Percentiles rank a stretch among this genome's conserved stretches.
These are phyloP conservation scores for Anhinga rufa DNA, from an alignment of 2,113 vertebrate genomes.

Conservation along the genomic window DNA sequence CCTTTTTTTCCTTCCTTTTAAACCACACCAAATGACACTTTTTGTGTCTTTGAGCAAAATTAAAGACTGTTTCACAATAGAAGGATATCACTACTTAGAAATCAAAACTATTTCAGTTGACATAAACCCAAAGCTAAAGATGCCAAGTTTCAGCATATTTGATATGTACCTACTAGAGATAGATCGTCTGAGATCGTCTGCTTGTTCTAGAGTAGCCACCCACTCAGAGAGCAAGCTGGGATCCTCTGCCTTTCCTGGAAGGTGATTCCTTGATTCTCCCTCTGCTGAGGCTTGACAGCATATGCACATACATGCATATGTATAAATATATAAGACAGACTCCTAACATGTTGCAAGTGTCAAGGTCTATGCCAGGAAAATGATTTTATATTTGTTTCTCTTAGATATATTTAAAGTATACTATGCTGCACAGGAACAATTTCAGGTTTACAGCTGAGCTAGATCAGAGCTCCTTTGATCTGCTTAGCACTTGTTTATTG, in stretches of 20 bases:
- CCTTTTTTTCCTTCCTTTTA: neutral
- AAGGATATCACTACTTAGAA: neutral
- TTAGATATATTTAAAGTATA: neutral
- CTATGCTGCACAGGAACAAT: neutral
- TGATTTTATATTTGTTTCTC: neutral
- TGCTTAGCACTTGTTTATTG: neutral
- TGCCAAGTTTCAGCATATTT: neutral
- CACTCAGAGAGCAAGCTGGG: neutral
- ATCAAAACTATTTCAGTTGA: neutral
- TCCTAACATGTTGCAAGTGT: neutral
- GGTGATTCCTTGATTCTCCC: slow-evolving; percentile 19
- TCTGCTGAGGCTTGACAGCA: slow-evolving; percentile 2
- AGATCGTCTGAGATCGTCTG: neutral
- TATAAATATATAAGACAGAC: neutral
- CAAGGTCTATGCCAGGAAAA: neutral
- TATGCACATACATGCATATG: neutral
- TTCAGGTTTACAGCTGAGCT: neutral
- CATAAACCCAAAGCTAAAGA: neutral
- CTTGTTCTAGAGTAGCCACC: neutral
- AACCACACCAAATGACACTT: neutral
- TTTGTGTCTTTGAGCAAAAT: neutral
- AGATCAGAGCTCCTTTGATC: neutral
- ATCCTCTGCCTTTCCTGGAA: slow-evolving; percentile 29
- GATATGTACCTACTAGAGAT: neutral
- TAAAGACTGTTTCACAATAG: neutral